These are phyloP conservation scores for Ophthalmolycus amberensis DNA, from an alignment of 2,113 vertebrate genomes.

Conservation along the genomic window DNA sequence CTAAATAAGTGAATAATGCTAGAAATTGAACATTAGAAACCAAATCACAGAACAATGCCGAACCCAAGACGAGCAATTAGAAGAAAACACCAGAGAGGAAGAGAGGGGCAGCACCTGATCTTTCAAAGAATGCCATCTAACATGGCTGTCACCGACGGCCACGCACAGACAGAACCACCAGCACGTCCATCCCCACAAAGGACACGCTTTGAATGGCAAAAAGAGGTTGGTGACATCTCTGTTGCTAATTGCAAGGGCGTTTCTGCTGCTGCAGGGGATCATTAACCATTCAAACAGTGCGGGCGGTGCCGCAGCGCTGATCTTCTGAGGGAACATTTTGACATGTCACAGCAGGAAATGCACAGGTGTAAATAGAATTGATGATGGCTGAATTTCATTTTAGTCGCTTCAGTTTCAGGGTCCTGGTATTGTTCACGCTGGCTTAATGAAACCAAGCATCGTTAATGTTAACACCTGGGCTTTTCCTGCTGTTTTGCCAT, in stretches of 20 bases:
- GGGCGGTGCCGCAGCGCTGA: neutral
- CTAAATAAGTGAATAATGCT: slow-evolving; percentile 45
- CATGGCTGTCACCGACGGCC: slow-evolving; percentile 15
- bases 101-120: slow-evolving; percentile 9
- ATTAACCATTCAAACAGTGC: slow-evolving; percentile 3
- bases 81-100: slow-evolving; percentile 40
- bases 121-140: slow-evolving; percentile 16
- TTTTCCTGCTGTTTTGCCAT: neutral
- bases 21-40: slow-evolving; percentile 35
- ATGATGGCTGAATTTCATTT: neutral
- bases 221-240: neutral
- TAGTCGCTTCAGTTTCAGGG: neutral
- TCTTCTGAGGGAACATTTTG: neutral
- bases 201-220: slow-evolving; percentile 2
- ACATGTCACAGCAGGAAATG: neutral
- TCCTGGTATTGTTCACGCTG: neutral
- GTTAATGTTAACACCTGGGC: neutral
- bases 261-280: slow-evolving; percentile 2
- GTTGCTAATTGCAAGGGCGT: slow-evolving; percentile 19
- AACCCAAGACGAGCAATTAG: slow-evolving; percentile 67
- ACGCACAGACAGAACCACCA: neutral
- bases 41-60: slow-evolving; percentile 15
- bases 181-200: neutral
- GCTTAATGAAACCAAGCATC: neutral
- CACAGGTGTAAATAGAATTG: slow-evolving; percentile 7